phyloP scores from a whole-genome alignment of 1,140 invertebrate genomes.

The Drosophila littoralis region DNA sequence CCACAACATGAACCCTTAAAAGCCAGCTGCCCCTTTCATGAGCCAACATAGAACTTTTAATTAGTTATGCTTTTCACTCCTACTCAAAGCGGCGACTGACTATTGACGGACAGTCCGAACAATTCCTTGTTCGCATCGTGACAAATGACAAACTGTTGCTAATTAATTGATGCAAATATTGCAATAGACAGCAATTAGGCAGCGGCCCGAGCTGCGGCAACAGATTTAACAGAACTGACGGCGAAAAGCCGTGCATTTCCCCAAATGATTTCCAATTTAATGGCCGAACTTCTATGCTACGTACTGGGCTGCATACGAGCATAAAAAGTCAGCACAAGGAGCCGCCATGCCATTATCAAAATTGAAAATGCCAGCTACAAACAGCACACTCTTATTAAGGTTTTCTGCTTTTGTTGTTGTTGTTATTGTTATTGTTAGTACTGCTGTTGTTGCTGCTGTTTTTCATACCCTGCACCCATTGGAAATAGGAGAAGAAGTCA shows the following conservation, averaged over 20 bases:
- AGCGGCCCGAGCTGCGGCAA: too few relatives aligned
- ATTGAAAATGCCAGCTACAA: constrained; percentile 61
- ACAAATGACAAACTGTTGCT: constrained; percentile 29
- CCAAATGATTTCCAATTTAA: constrained; percentile 42
- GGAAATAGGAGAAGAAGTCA: not conserved
- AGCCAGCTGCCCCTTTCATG: constrained; percentile 16
- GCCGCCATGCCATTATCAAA: constrained; percentile 65
- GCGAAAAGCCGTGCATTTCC: not conserved
- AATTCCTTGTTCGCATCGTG: constrained; percentile 17
- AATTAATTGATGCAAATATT: constrained; percentile 46
- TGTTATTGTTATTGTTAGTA: constrained; percentile 10
- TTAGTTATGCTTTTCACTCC: constrained; percentile 28
- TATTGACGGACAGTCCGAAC: not conserved
- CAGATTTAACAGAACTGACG: not conserved
- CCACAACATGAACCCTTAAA: not conserved
- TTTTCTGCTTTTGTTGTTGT: constrained; percentile 19
- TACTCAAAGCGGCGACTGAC: not conserved
- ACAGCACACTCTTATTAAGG: constrained; percentile 30
- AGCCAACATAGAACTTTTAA: constrained; percentile 40
- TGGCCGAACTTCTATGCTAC: constrained; percentile 35
- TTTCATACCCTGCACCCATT: not conserved
- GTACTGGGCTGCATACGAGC: constrained; percentile 19
- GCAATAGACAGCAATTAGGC: constrained; percentile 6
- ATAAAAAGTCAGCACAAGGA: constrained; percentile 17
- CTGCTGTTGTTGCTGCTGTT: constrained; percentile 27